These are phyloP conservation scores for Malurus splendens DNA, from an alignment of 2,797 vertebrate genomes.

Conservation along the genomic window DNA sequence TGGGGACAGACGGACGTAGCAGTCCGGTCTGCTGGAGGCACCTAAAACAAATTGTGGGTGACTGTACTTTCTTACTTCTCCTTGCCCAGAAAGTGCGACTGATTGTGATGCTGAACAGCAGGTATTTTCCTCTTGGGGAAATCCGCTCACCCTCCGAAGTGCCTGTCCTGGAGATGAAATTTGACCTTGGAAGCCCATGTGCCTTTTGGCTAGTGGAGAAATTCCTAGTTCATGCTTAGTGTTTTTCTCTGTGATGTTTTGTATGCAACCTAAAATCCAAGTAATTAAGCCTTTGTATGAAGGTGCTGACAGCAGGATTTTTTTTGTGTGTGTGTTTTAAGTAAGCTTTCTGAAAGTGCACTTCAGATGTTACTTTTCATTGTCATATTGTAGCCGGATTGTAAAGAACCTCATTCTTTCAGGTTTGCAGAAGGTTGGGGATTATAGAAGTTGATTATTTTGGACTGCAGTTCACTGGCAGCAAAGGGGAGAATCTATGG, in stretches of 20 bases:
- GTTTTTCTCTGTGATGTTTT: neutral
- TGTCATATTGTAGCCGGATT: neutral
- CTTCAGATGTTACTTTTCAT: neutral
- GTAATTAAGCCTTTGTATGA: neutral
- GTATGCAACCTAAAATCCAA: neutral
- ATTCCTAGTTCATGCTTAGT: neutral
- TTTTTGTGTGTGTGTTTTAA: neutral
- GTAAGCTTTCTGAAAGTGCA: neutral
- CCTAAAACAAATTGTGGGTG: neutral
- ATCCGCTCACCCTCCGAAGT: neutral
- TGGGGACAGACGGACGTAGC: neutral
- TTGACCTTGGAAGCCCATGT: neutral
- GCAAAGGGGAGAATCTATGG: slow-evolving; percentile 96
- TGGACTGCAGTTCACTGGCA: slow-evolving; percentile 93
- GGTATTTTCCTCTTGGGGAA: neutral
- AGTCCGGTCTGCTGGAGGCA: neutral
- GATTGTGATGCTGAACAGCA: neutral
- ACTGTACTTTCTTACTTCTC: neutral
- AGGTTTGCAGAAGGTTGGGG: slow-evolving; percentile 95
- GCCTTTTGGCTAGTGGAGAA: neutral
- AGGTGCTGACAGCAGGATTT: neutral
- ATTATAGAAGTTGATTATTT: slow-evolving; percentile 98
- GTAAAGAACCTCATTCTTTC: slow-evolving; percentile 26
- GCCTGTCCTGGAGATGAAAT: neutral
- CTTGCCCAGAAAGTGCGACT: neutral